Base-by-base conservation (phyloP, 2,888 invertebrate genomes). In the Andrena hattorfiana region DNA sequence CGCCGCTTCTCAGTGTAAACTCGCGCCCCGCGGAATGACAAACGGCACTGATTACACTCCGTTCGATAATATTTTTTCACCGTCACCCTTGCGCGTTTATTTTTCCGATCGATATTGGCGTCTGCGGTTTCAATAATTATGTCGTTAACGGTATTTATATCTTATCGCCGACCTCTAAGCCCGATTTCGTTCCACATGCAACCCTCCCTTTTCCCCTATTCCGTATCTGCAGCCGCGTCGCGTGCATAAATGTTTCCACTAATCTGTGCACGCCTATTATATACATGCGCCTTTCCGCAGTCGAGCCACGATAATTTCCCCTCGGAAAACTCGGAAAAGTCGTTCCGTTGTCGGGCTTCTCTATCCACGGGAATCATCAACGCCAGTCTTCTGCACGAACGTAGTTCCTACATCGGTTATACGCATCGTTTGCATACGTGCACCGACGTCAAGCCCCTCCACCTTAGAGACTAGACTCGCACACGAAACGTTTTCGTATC, bases 101-200 rank as follows among this genome's bases (percentile, higher is more conserved):
- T 59, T 48, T 23, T 35, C 28, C 56, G 56, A 68, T 64, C 42
- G 35, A 62, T 51, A 64, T n/a, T 62, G n/a, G 10, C 30, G 68
- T 35, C 35, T 26, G 23, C 10, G 23, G 13, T 66, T 72, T 54
- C 48, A 42, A 32, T 48, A 59, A 48, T 64, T 73, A 30, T 67
- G 42, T 35, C 63, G 32, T 30, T 42, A 60, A 71, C 49, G 32
- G 32, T 32, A 49, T 16, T 20, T 67, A 49, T 72, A 72, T 67
- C 54, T 77, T 72, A 77, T 77, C 71, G 59, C n/a, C 30, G 48
- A 49, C 67, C 74, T 74, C 60, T n/a, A 49, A 49, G 49, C 67
- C n/a, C 42, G 42, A 48, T 66, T 59, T 66, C 54, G 63, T 26
- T 64, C 28, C 16, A n/a, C 59, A 28, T 42, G 23, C 32, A 35